Percentiles rank a stretch among this genome's conserved stretches.
These are phyloP conservation scores for Streblospio benedicti DNA, from an alignment of 1,140 invertebrate genomes.

Conservation along the genomic window DNA sequence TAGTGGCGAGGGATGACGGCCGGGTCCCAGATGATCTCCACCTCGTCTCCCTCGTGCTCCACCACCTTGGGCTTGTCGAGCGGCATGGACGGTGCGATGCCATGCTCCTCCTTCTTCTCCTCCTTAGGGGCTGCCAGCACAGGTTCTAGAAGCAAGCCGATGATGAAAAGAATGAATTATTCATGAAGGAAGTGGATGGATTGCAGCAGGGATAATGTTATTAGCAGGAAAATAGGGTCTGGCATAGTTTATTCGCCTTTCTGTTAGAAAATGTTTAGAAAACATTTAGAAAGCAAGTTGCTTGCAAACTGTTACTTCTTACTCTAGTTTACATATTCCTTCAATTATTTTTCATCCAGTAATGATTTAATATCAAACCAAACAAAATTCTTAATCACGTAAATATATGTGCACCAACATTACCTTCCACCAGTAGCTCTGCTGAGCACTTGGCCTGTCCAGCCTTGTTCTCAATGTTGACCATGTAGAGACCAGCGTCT, in stretches of 20 bases:
- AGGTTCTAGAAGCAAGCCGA: no score
- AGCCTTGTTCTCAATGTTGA: slow-evolving; percentile 73
- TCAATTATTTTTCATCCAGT: background rate
- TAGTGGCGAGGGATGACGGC: background rate
- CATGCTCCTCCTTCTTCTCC: background rate
- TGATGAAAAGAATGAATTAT: no score
- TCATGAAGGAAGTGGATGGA: no score
- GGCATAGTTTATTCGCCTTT: no score
- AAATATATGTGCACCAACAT: no score
- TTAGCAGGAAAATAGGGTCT: no score
- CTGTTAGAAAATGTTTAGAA: no score
- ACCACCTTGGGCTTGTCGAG: slow-evolving; percentile 11
- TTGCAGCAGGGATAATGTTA: no score
- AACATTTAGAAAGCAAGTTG: no score
- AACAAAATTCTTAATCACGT: no score
- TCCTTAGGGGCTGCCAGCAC: no score
- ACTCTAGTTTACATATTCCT: background rate
- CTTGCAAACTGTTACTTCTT: background rate
- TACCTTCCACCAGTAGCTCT: slow-evolving; percentile 33
- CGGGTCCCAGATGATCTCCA: slow-evolving; percentile 1
- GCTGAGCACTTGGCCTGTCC: slow-evolving; percentile 65
- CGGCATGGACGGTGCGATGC: slow-evolving; percentile 2
- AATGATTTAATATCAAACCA: no score
- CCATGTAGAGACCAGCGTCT: slow-evolving; percentile 83
- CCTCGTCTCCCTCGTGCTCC: slow-evolving; percentile 2